Percentiles rank a stretch among this genome's conserved stretches.
phyloP scores from a whole-genome alignment of 2,888 invertebrate genomes.

The Caenorhabditis sp. region DNA sequence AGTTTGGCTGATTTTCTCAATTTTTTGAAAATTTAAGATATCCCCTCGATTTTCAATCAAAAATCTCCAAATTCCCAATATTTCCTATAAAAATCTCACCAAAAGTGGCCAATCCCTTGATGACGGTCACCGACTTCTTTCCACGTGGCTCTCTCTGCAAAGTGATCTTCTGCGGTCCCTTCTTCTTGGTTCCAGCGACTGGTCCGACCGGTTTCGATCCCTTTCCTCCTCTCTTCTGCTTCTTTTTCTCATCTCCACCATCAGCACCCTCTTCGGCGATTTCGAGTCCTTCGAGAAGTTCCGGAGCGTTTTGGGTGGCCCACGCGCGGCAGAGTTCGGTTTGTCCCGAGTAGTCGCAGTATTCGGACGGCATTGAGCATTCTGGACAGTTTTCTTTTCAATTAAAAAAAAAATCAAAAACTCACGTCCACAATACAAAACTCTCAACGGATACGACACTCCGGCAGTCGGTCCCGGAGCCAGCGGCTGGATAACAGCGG shows the following conservation, averaged over 20 bases:
- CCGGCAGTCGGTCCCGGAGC: conserved; percentile 70
- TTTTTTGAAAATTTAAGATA: too few species aligned
- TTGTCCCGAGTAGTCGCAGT: conserved; percentile 98
- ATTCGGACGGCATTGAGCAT: conserved; percentile 86
- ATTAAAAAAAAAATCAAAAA: conserved; percentile 4
- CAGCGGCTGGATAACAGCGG: conserved; percentile 43
- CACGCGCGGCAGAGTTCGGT: conserved; percentile 95
- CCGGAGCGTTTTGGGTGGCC: conserved; percentile 94
- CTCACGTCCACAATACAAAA: conserved; percentile 78
- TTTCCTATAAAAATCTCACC: conserved; percentile 44
- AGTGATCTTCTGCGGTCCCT: conserved; percentile 87
- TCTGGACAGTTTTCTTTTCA: conserved; percentile 60
- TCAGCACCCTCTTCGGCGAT: conserved; percentile 46
- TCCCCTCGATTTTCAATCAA: too few species aligned
- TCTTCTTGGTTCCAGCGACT: conserved; percentile 22
- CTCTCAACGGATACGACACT: conserved; percentile 76
- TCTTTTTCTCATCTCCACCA: conserved; percentile 84
- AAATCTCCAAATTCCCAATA: background rate
- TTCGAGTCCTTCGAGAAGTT: conserved; percentile 63
- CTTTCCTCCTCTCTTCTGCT: conserved; percentile 97
- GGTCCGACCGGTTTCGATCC: conserved; percentile 86
- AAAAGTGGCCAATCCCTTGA: conserved; percentile 89
- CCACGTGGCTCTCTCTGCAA: conserved; percentile 89
- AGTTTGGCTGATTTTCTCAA: too few species aligned
- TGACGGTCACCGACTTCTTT: conserved; percentile 98